Conservation (phyloP, 2,888 invertebrate genomes). For the Xestia rhomboidea region DNA sequence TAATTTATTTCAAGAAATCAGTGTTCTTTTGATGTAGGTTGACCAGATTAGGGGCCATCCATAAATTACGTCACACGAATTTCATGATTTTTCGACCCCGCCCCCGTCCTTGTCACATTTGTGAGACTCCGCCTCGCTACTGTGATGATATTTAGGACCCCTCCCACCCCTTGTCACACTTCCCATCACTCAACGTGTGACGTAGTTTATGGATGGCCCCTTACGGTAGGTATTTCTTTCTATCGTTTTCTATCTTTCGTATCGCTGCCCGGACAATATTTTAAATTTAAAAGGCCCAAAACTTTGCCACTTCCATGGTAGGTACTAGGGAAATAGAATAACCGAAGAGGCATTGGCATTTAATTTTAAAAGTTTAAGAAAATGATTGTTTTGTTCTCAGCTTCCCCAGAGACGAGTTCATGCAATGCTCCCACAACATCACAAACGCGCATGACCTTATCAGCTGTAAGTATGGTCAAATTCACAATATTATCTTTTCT, state of each 20-base stretch:
- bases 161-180: no score
- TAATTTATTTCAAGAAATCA: conserved; percentile 42
- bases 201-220: no score
- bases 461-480: conserved; percentile 81
- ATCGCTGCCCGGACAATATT: no score
- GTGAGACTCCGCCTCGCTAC: no score
- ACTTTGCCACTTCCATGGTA: background rate
- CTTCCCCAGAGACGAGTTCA: conserved; percentile 87
- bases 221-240: no score
- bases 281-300: background rate
- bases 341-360: background rate
- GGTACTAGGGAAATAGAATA: background rate
- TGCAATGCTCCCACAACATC: conserved; percentile 84
- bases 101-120: no score
- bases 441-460: conserved; percentile 84
- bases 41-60: no score
- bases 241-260: no score
- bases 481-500: background rate
- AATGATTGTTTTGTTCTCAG: conserved; percentile 68
- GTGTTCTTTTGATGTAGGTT: background rate
- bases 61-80: no score
- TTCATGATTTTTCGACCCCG: no score
- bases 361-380: background rate
- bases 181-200: no score
- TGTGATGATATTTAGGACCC: no score